Base-by-base conservation (phyloP, 1,140 invertebrate genomes). In the Linepithema humile region DNA sequence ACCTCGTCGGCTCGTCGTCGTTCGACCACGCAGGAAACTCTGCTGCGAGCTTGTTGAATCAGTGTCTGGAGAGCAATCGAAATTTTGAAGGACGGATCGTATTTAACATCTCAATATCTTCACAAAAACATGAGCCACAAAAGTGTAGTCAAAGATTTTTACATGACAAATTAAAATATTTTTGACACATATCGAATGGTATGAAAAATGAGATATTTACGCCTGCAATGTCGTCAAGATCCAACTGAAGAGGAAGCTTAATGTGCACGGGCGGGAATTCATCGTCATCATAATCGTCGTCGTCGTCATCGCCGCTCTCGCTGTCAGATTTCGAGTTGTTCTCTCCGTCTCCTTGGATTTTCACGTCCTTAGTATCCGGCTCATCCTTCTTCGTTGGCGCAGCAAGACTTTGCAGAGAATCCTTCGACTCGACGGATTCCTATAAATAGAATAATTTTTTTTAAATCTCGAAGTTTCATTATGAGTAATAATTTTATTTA, bases 21-120 rank as follows among this genome's bases (percentile, higher is more conserved):
- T 91, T 98, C 97, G 32, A 98, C 97, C 0, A 98, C 96, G 91
- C 98, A 98, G 91, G 98, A 98, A 96, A 98, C 97, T 92, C 97
- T 96, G 85, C 95, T 95, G 69, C 87, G 92, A 45, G 92, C 90
- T 82, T 94, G 92, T 73, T 93, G 92, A 80, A 94, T 92, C 70
- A 94, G 62, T 29, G 91, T 92, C 93, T 94, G 43, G 20, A 80
- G 83, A 23, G 23, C 7, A 65, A 75, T 77, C 17, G 6, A 9
- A 50, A 17, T 57, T 77, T 40, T 23, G 2, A 60, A 20, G 17
- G 35, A 45, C 2, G 40, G 29, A 35, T 73, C 4, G 26, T 3
- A 17, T 5, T 9, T 3, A 45, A 45, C 43, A n/a, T n/a, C 15
- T 15, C 9, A 74, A n/a, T 73, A 73, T 72, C 20, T 23, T 50